Evolutionary conservation across 2,888 invertebrate species (phyloP).

Genomic region (Pheosia tremula): DNA sequence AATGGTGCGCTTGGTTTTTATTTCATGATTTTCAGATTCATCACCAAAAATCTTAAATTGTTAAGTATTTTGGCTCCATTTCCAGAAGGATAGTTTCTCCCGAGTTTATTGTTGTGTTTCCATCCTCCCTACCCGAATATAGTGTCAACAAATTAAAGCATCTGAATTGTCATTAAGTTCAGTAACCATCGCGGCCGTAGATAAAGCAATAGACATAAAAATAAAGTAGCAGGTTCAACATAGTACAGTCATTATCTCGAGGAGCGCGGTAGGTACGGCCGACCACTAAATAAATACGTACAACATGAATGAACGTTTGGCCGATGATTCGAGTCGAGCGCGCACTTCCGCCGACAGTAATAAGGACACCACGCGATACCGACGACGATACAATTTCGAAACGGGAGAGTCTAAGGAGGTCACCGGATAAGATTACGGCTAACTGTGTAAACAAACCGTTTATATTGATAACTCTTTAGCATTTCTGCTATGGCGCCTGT

Average conservation of each 20-base stretch:
- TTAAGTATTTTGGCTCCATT: no score
- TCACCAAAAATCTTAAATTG: no score
- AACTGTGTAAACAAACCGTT: constrained; percentile 83
- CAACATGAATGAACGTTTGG: constrained; percentile 76
- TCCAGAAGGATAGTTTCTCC: no score
- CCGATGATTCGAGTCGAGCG: constrained; percentile 62
- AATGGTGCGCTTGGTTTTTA: no score
- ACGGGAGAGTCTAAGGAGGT: constrained; percentile 83
- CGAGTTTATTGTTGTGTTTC: no score
- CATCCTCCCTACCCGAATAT: no score
- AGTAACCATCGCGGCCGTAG: constrained; percentile 32
- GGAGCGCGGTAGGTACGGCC: constrained; percentile 58
- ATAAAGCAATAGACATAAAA: constrained; percentile 43
- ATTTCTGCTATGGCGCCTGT: constrained; percentile 79
- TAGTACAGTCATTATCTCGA: constrained; percentile 48
- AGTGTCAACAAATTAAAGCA: constrained; percentile 6
- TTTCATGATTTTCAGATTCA: no score
- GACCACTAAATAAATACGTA: constrained; percentile 72
- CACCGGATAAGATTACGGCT: constrained; percentile 83
- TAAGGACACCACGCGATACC: constrained; percentile 78
- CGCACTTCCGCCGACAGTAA: constrained; percentile 76
- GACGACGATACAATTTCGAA: constrained; percentile 79
- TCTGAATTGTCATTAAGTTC: constrained; percentile 32
- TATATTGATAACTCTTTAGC: constrained; percentile 81
- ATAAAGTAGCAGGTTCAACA: constrained; percentile 39